phyloP scores from a whole-genome alignment of 2,797 vertebrate species.

The Hephaestus fuliginosus region DNA sequence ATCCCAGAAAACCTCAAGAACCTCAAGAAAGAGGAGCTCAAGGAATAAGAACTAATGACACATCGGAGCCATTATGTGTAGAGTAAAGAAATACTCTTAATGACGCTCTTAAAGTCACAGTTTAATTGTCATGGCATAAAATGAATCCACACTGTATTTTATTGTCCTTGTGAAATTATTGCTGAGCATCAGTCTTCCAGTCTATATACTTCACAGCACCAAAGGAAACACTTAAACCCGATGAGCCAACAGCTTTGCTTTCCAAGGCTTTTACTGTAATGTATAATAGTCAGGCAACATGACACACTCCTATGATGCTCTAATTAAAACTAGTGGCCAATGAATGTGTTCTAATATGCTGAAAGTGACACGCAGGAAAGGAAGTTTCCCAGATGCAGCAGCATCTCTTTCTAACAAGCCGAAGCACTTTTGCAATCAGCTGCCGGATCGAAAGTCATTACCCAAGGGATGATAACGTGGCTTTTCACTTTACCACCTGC shows the following conservation, averaged over 20 bases:
- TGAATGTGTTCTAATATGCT: conserved; percentile 23
- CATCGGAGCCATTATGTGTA: conserved; percentile 1
- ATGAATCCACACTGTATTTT: conserved; percentile 51
- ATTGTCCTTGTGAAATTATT: conserved; percentile 43
- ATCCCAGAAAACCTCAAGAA: neutral
- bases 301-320: conserved; percentile 23
- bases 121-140: conserved; percentile 48
- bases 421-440: conserved; percentile 19
- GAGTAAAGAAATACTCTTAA: conserved; percentile 25
- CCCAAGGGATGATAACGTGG: neutral
- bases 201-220: conserved; percentile 39
- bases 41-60: neutral
- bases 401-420: conserved; percentile 13
- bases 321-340: conserved; percentile 54
- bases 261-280: conserved; percentile 39
- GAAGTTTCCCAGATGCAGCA: conserved; percentile 4
- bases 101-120: conserved; percentile 38
- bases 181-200: conserved; percentile 29
- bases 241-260: conserved; percentile 54
- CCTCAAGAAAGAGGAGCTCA: neutral
- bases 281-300: conserved; percentile 4
- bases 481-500: conserved; percentile 37
- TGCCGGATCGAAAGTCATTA: conserved; percentile 33
- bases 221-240: conserved; percentile 36
- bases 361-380: conserved; percentile 18